A percentile compares a stretch with the other conserved stretches of the same genome.
phyloP scores from a whole-genome alignment of 2,113 vertebrate genomes.

The Nothobranchius furzeri region DNA sequence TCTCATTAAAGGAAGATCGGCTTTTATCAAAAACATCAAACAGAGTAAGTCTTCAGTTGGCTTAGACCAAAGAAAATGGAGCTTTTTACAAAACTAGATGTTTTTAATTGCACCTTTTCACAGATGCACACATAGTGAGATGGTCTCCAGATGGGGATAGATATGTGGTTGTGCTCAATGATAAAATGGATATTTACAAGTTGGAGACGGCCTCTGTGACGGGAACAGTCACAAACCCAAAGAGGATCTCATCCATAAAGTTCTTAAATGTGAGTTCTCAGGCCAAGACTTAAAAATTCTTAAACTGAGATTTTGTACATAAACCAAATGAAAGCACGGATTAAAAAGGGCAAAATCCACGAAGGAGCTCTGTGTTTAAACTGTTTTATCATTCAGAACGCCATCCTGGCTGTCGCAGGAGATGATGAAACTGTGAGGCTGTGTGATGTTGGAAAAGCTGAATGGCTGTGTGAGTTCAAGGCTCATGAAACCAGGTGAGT shows the following conservation, averaged over 20 bases:
- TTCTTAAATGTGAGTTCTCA: slow-evolving; percentile 88
- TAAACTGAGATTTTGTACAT: not conserved
- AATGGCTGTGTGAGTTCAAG: slow-evolving; percentile 89
- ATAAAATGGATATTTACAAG: slow-evolving; percentile 85
- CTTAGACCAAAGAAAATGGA: not conserved
- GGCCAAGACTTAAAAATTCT: no score
- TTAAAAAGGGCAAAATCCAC: not conserved
- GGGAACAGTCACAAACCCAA: slow-evolving; percentile 82
- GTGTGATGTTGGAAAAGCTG: slow-evolving; percentile 80
- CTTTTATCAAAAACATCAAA: slow-evolving; percentile 97
- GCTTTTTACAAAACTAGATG: no score
- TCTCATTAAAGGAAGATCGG: slow-evolving; percentile 90
- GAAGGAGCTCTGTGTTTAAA: not conserved
- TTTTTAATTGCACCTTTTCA: not conserved
- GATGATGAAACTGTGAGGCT: slow-evolving; percentile 88
- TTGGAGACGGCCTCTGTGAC: slow-evolving; percentile 87
- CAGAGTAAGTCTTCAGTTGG: slow-evolving; percentile 82
- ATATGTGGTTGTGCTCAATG: slow-evolving; percentile 83
- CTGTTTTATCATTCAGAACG: slow-evolving; percentile 77
- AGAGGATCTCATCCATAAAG: slow-evolving; percentile 86
- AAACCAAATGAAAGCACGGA: not conserved
- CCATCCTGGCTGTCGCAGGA: slow-evolving; percentile 86
- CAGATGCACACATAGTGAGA: slow-evolving; percentile 90
- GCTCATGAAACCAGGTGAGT: slow-evolving; percentile 94
- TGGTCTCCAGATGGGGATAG: slow-evolving; percentile 91